Evolutionary conservation across 2,888 invertebrate genomes (phyloP), one percentile per base, ranked within the genome.

Genomic region (Orthonychiurus folsomi): DNA sequence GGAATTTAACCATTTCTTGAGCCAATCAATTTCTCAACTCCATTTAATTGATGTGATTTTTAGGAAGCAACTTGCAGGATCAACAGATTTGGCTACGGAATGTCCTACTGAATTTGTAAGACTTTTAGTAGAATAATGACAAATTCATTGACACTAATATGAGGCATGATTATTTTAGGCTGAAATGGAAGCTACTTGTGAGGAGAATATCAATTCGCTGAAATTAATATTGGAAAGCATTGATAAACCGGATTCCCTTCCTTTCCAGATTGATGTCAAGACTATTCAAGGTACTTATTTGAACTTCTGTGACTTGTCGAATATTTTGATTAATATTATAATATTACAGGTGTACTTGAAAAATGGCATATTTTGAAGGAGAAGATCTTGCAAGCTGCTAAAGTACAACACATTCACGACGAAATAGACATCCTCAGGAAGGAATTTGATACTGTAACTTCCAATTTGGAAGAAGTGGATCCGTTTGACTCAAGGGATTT

Each of bases 131-230:
- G n/a, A 20, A 15, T 20, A 23, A 23, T 56, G n/a, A n/a, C n/a
- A n/a, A n/a, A n/a, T n/a, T n/a, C n/a, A n/a, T n/a, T n/a, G n/a
- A n/a, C n/a, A n/a, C n/a, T n/a, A n/a, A n/a, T n/a, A n/a, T n/a
- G n/a, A n/a, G n/a, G n/a, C n/a, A n/a, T n/a, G 27, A 15, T 52
- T 62, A 23, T 54, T 59, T 37, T 48, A 71, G 71, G 69, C 70
- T 20, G 72, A 72, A 63, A 69, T 72, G 72, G 68, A 72, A 62
- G 72, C 72, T 1, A 72, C 72, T 0, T 70, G 70, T 62, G 69
- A 69, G 50, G 70, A 72, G 60, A 72, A 72, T 54, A 70, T 70
- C 50, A 65, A 67, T 56, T 68, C 69, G 9, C 59, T 72, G 27
- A 66, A 66, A 53, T 52, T 72, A n/a, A 66, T 72, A 54, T 56